These are phyloP conservation scores for Drosophila anomalata DNA, from an alignment of 2,888 invertebrate species.

Conservation along the genomic window DNA sequence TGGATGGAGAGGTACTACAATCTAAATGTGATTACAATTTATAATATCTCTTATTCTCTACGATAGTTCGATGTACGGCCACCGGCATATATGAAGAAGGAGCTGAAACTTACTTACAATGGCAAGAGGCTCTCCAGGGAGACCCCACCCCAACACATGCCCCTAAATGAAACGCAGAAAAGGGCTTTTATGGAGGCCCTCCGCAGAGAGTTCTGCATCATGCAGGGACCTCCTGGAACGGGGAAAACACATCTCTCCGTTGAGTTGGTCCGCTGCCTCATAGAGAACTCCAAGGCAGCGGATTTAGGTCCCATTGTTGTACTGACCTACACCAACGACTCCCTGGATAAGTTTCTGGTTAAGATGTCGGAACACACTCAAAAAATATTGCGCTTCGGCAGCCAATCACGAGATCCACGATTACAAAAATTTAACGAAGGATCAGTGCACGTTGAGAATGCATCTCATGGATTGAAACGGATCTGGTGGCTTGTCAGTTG, in stretches of 20 bases:
- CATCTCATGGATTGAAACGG: slow-evolving; percentile 71
- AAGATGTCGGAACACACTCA: slow-evolving; percentile 86
- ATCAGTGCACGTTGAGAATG: slow-evolving; percentile 39
- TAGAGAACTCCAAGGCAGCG: slow-evolving; percentile 86
- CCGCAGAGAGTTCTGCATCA: slow-evolving; percentile 89
- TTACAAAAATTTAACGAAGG: slow-evolving; percentile 85
- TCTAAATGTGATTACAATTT: background rate
- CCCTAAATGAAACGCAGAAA: slow-evolving; percentile 88
- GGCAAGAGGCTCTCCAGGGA: slow-evolving; percentile 61
- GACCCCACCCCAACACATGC: slow-evolving; percentile 81
- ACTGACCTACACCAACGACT: slow-evolving; percentile 94
- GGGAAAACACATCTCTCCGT: slow-evolving; percentile 93
- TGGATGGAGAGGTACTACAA: slow-evolving; percentile 85
- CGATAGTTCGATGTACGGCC: slow-evolving; percentile 42
- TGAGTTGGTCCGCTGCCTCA: slow-evolving; percentile 88
- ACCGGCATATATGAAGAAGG: slow-evolving; percentile 83
- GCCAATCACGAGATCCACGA: slow-evolving; percentile 87
- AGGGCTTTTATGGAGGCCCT: slow-evolving; percentile 88
- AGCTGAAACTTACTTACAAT: slow-evolving; percentile 56
- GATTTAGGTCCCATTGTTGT: slow-evolving; percentile 87
- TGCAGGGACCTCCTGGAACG: slow-evolving; percentile 95
- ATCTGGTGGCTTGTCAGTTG: slow-evolving; percentile 73
- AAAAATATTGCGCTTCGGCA: slow-evolving; percentile 88
- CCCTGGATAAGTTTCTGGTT: slow-evolving; percentile 93
- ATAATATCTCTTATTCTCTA: background rate